Evolutionary conservation across 2,888 invertebrate genomes (phyloP), one percentile per base, ranked within the genome.

Genomic region (Agonopterix heracliana): DNA sequence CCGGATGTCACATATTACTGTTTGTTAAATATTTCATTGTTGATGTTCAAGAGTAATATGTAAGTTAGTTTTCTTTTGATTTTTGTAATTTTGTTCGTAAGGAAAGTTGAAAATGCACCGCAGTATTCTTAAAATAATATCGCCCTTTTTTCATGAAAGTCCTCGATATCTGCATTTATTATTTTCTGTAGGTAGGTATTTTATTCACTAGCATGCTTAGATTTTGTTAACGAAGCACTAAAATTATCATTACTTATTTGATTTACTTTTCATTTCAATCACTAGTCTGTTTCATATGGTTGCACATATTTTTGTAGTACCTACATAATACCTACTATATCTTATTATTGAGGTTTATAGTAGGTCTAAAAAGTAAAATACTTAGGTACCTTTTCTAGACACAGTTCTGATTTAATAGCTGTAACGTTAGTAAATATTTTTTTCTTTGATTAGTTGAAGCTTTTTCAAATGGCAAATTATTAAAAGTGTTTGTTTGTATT

Each of bases 151-250:
- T 54, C 56, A 51, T 54, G 55, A 63, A 57, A 63, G 59, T 64
- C 63, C 58, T 73, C 63, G 60, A 68, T 59, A 59, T 61, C 59
- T 69, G 74, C 77, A 78, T 76, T 76, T 77, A 72, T 34, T 13
- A 34, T 9, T 34, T 44, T 34, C 34, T 35, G 2, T 17, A 17
- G 9, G 9, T 43, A 43, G 9, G 11, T 10, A 43, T 43, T 9
- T 43, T 10, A 43, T 43, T 41, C 11, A n/a, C 41, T 12, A 41
- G 8, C 11, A 10, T 38, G 11, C 26, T 26, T 26, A 26, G 26
- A 26, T 26, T 5, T 26, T 26, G 26, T 26, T 26, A n/a, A 41
- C 13, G 41, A 11, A 41, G 41, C 2, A 11, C 41, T 41, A 13
- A 41, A 12, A 41, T 41, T 7, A 43, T 17, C 14, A 10, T 26